A percentile compares a stretch with the other conserved stretches of the same genome.
Conservation (phyloP, 2,113 vertebrate genomes). For the Hippocampus barbouri region DNA sequence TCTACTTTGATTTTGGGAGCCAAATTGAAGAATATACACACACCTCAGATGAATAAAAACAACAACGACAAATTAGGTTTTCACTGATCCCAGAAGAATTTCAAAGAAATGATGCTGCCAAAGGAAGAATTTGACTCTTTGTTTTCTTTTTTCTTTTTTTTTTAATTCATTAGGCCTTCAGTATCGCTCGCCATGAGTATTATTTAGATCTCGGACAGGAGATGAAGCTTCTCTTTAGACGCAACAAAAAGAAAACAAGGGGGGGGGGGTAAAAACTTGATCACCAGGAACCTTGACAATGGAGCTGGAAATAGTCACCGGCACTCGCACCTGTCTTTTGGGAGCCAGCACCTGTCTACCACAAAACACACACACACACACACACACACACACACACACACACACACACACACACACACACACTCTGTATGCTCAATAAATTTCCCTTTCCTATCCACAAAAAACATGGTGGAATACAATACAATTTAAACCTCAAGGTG, state of each 20-base stretch:
- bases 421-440: background rate
- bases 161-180: conserved; percentile 34
- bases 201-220: conserved; percentile 34
- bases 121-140: background rate
- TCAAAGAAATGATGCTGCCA: no score
- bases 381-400: conserved; percentile 12
- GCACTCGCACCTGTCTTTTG: conserved; percentile 82
- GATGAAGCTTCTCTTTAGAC: conserved; percentile 30
- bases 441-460: background rate
- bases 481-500: background rate
- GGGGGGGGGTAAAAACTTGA: conserved; percentile 26
- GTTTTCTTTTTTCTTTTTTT: background rate
- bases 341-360: conserved; percentile 82
- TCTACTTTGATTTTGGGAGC: background rate
- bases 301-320: conserved; percentile 66
- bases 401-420: background rate
- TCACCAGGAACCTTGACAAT: conserved; percentile 59
- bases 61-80: background rate
- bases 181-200: conserved; percentile 31
- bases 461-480: background rate
- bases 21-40: background rate
- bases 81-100: background rate
- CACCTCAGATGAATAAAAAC: background rate
- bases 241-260: conserved; percentile 3
- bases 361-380: conserved; percentile 65